These are phyloP conservation scores for Peribatodes rhomboidaria DNA, from an alignment of 2,888 invertebrate genomes.

Conservation along the genomic window DNA sequence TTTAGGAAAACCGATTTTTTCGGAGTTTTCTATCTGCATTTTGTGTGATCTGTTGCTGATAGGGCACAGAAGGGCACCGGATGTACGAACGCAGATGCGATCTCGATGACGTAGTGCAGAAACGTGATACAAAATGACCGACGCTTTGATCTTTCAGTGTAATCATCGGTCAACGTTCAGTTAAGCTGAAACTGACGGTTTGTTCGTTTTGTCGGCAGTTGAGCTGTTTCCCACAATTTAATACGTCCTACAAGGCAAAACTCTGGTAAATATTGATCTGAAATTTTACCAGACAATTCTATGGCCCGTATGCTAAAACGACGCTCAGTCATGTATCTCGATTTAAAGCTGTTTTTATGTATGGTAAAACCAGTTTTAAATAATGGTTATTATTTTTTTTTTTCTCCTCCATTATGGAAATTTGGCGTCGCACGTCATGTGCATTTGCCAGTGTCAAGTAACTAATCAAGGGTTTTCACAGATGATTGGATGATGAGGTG, in stretches of 20 bases:
- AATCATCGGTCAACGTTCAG: constrained; percentile 62
- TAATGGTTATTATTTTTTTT: too few species aligned
- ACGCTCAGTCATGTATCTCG: too few species aligned
- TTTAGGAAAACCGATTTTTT: neutral
- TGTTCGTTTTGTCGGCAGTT: constrained; percentile 15
- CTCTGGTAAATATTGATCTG: neutral
- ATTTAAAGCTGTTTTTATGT: too few species aligned
- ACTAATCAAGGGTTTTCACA: too few species aligned
- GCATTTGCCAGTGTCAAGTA: too few species aligned
- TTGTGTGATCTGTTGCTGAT: constrained; percentile 9
- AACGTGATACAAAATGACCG: constrained; percentile 63
- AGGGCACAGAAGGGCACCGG: constrained; percentile 62
- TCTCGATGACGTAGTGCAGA: constrained; percentile 60
- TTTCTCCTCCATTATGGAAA: too few species aligned
- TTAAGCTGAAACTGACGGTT: constrained; percentile 28
- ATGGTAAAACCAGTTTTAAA: too few species aligned
- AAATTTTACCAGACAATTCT: too few species aligned
- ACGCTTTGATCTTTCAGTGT: constrained; percentile 64
- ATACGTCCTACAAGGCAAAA: neutral
- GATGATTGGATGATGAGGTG: too few species aligned
- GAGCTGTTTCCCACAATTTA: neutral
- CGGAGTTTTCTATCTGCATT: constrained; percentile 1
- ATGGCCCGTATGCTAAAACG: too few species aligned
- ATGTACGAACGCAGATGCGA: constrained; percentile 60
- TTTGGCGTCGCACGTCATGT: too few species aligned